Evolutionary conservation across 1,140 invertebrate genomes (phyloP).

Genomic region (Nomia melanderi): DNA sequence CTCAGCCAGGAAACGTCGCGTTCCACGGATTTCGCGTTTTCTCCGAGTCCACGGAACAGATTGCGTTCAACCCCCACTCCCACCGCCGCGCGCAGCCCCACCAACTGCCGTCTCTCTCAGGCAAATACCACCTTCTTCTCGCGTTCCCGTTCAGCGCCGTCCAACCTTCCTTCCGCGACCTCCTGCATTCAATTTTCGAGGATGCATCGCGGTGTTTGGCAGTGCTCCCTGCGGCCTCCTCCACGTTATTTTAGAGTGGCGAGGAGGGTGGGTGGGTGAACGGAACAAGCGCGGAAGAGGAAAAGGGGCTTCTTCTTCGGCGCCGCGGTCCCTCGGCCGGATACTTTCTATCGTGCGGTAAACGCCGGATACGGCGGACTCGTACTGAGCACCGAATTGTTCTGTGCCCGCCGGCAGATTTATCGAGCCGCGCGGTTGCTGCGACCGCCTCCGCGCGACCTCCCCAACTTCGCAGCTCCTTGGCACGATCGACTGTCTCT

Average conservation of each 20-base stretch:
- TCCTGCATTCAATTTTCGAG: constrained; percentile 46
- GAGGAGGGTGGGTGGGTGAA: background rate
- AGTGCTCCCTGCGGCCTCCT: constrained; percentile 31
- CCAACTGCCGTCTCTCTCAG: no score
- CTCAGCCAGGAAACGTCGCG: constrained; percentile 37
- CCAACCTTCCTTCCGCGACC: background rate
- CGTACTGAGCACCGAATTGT: constrained; percentile 46
- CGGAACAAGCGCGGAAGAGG: background rate
- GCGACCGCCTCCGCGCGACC: background rate
- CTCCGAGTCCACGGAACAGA: constrained; percentile 48
- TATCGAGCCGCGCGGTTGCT: constrained; percentile 30
- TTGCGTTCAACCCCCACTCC: constrained; percentile 40
- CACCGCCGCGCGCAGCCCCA: background rate
- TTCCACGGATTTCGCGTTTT: constrained; percentile 51
- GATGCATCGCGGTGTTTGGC: constrained; percentile 46
- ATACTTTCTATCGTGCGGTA: constrained; percentile 66
- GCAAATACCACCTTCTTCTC: background rate
- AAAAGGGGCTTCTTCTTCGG: constrained; percentile 25
- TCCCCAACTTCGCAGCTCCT: background rate
- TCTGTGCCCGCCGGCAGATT: constrained; percentile 45
- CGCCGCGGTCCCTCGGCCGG: constrained; percentile 39
- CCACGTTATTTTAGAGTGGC: constrained; percentile 49
- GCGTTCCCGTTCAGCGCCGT: background rate
- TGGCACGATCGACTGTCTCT: constrained; percentile 39
- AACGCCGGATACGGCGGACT: constrained; percentile 60